Base-by-base conservation (phyloP, 2,113 vertebrate genomes). In the Martes martes region DNA sequence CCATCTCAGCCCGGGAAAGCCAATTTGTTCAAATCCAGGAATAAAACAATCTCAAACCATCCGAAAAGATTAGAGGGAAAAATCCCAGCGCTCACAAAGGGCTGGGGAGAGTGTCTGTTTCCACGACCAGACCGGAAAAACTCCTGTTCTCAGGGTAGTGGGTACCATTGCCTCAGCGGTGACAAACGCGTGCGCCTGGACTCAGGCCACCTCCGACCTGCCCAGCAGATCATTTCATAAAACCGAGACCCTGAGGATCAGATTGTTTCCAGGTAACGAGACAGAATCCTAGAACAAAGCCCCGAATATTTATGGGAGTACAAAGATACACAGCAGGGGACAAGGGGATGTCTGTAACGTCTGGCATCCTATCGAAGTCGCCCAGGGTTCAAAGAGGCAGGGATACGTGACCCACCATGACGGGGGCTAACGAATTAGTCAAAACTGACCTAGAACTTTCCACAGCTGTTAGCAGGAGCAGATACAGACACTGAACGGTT, bases 261-360 rank as follows among this genome's bases (percentile, higher is more conserved):
- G 81, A 52, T n/a, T 2, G 42, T 63, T 39, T 78, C 89, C 92
- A 96, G 94, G 94, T 96, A 93, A 84, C 71, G 45, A 47, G 52
- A 69, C 78, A 24, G 74, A 24, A 55, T 19, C 85, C 71, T 86
- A 93, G 85, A 80, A 73, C 33, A n/a, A 67, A 89, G 31, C 47
- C 52, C 65, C 23, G 67, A 86, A 31, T 47, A 61, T 83, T 73
- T 82, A 73, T 42, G 57, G 26, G 57, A 82, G 63, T 28, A 50
- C 47, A 61, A 45, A 85, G 59, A 71, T 6, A 59, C 0, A 18
- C 13, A 6, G 33, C 18, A 11, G 50, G 33, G 1, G 45, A 26
- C 4, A 2, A 69, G n/a, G 92, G 33, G 23, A 61, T 18, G 67
- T 69, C 61, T 28, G 2, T 74, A 18, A 33, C 1, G 23, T 36